Evolutionary conservation across 2,888 invertebrate genomes (phyloP).

Genomic region (Drosophila ezoana): DNA sequence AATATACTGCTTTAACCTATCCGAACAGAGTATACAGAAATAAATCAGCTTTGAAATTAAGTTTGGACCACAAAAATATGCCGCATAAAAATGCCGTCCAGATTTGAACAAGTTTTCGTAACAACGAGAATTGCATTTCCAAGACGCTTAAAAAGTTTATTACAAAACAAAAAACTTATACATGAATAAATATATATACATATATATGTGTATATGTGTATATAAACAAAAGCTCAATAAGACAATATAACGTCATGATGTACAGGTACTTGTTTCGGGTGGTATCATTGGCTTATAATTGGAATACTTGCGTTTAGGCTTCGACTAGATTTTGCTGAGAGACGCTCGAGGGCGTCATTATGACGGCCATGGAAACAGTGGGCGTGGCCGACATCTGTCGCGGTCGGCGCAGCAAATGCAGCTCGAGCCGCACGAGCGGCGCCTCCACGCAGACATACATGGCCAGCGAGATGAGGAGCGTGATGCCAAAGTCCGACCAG

Average conservation of each 20-base stretch:
- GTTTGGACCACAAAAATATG: background rate
- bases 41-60: background rate
- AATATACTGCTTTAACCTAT: background rate
- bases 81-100: slow-evolving; percentile 1
- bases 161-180: slow-evolving; percentile 6
- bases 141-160: slow-evolving; percentile 7
- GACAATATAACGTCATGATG: background rate
- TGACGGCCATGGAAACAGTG: slow-evolving; percentile 43
- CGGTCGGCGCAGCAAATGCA: slow-evolving; percentile 33
- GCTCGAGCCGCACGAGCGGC: slow-evolving; percentile 44
- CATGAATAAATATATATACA: background rate
- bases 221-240: background rate
- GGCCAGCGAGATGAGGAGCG: slow-evolving; percentile 50
- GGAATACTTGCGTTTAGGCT: slow-evolving; percentile 13
- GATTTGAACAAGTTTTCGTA: slow-evolving; percentile 3
- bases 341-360: slow-evolving; percentile 35
- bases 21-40: background rate
- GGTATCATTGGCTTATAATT: background rate
- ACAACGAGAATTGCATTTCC: slow-evolving; percentile 8
- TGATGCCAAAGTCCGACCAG: slow-evolving; percentile 81
- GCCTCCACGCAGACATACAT: slow-evolving; percentile 52
- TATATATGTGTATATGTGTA: too few species aligned
- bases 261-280: background rate
- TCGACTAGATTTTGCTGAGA: slow-evolving; percentile 55
- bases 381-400: slow-evolving; percentile 24